Evolutionary conservation across 1,140 invertebrate species (phyloP), one percentile per base, ranked within the genome.

Genomic region (Pseudachorutes palmiensis): DNA sequence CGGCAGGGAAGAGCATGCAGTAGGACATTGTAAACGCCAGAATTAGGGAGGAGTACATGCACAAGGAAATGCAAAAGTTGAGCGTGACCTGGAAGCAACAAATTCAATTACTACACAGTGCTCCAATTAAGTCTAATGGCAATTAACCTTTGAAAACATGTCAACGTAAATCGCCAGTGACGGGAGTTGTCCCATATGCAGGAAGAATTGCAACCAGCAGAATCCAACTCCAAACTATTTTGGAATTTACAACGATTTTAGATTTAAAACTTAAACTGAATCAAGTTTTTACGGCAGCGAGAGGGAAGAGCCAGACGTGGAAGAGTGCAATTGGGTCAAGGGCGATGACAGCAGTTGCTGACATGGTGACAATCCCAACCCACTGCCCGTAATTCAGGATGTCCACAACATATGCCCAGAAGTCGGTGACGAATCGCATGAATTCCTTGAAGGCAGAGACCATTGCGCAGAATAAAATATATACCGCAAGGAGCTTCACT

Each of bases 81-180:
- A 66, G 26, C 2, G 65, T 45, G 41, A 71, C 67, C 69, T 70
- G 26, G n/a, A n/a, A n/a, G n/a, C n/a, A n/a, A n/a, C n/a, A n/a
- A n/a, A n/a, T n/a, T n/a, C n/a, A 61, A 63, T 49, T 28, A 30
- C 3, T 22, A 62, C 31, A 3, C 24, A n/a, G 14, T 28, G 30
- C 26, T 22, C 12, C 3, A 28, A 3, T 62, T 22, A 30, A 30
- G 19, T 29, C 30, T 9, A 28, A 62, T 31, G n/a, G n/a, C n/a
- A n/a, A n/a, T n/a, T n/a, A n/a, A 70, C 68, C 49, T 66, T 71
- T 0, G 64, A 62, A 62, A 68, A 66, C 70, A 71, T 71, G 14
- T 71, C 70, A 19, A 71, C 66, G 41, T 68, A 71, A 55, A 71
- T 67, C 14, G 70, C 70, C 14, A 71, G 30, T 30, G 51, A 29